These are phyloP conservation scores for Napeogenes inachia DNA, from an alignment of 2,888 invertebrate species.

Conservation along the genomic window DNA sequence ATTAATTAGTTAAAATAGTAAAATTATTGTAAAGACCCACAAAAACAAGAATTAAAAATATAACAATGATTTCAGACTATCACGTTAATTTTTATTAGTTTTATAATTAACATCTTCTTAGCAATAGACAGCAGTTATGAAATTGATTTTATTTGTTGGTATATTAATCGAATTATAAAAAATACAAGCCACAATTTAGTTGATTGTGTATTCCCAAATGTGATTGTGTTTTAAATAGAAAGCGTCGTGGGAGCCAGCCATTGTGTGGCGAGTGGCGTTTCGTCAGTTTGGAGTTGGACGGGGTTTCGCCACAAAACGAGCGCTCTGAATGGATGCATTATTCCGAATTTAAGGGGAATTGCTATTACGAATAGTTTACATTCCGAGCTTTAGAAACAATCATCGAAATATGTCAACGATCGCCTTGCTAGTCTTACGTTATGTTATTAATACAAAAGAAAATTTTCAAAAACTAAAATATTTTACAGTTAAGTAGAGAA, in stretches of 20 bases:
- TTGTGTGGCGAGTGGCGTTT: constrained; percentile 26
- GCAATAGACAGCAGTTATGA: no score
- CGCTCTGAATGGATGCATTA: constrained; percentile 17
- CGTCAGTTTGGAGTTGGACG: constrained; percentile 19
- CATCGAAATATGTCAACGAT: background rate
- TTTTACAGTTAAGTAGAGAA: no score
- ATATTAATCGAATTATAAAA: no score
- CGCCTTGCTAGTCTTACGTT: background rate
- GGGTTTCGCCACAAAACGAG: constrained; percentile 20
- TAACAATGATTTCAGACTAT: background rate
- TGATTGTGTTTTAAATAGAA: constrained; percentile 38
- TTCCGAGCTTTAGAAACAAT: background rate
- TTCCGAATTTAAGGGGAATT: constrained; percentile 13
- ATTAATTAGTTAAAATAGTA: no score
- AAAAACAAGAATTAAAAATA: background rate
- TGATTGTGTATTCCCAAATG: no score
- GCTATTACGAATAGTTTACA: background rate
- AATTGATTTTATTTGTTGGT: no score
- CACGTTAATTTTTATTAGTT: no score
- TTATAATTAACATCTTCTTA: no score
- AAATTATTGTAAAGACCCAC: background rate
- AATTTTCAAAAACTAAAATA: background rate
- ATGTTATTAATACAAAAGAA: background rate
- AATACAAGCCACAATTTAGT: background rate
- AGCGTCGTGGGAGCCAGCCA: constrained; percentile 45